Base-by-base conservation (phyloP, 2,113 vertebrate species). In the Pycnonotus jocosus region DNA sequence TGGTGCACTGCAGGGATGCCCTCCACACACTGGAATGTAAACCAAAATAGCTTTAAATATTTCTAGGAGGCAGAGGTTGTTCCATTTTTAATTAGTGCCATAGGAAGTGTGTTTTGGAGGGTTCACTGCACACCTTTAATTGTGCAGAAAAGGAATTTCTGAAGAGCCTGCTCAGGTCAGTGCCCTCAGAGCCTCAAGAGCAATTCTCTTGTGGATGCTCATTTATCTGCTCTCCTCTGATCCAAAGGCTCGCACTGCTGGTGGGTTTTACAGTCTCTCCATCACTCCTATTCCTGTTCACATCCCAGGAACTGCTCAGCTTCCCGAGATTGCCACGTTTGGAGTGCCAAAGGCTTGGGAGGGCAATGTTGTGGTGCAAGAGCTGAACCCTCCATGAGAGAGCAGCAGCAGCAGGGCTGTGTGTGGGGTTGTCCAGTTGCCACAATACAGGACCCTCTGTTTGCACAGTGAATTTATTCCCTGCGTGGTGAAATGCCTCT, bases 281-380 rank as follows among this genome's bases (percentile, higher is more conserved):
- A n/a, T 50, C 5, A 1, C 40, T 84, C 30, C 64, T 35, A 0
- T 42, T 33, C 37, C 72, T 12, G 1, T 20, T 27, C 42, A 2
- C 3, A 1, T 53, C 68, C 60, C 48, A 19, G 24, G 35, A 60
- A 6, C 38, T 11, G 10, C 60, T 62, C 30, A 50, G 54, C 38
- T 81, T 44, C 57, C 66, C 11, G 18, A 20, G 54, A 12, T 0
- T 33, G 53, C 74, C 31, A 1, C 15, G 0, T 50, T 61, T 73
- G 61, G 37, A 18, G 12, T 47, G 76, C 69, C 62, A 44, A 5
- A 25, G 37, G 10, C 42, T 57, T 27, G 33, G 30, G 33, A 51
- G 50, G 40, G 70, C 66, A 50, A 3, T 0, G 0, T 1, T 16
- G 68, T 11, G 21, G 16, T 66, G 44, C 15, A 5, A 3, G 30